Base-by-base conservation (phyloP, 1,140 invertebrate species). In the Anastrepha obliqua region DNA sequence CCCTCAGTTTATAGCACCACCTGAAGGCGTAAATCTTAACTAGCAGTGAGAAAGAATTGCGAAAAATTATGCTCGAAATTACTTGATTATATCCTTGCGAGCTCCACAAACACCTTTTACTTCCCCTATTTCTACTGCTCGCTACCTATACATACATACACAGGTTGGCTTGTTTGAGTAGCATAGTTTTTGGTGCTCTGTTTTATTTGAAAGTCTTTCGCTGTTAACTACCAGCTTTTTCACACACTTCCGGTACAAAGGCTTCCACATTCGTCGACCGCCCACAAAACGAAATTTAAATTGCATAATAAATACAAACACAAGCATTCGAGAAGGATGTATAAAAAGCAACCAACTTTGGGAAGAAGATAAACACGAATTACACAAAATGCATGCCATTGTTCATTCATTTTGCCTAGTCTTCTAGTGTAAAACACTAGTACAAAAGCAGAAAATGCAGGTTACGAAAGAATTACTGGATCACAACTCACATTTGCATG, bases 211-310 rank as follows among this genome's bases (percentile, higher is more conserved):
- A 62, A 62, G 15, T 17, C 17, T 62, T 62, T 62, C 60, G 17
- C 9, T 13, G 60, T 62, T 62, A 62, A 62, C 60, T 62, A 17
- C 60, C 60, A 62, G 60, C 60, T 62, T 62, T 62, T 62, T 62
- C 15, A 62, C 60, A 62, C 60, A n/a, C 60, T 62, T 62, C 60
- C 60, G 60, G 8, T 62, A 62, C 60, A 62, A 62, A 62, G 60
- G 60, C 60, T 13, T 62, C 15, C 15, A 62, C 60, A 62, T 62
- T 62, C 9, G 60, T 11, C 15, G 9, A 13, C 60, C 60, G 60
- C 60, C 60, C 60, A 62, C 60, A 62, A 62, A 62, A 13, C 17
- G 15, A 8, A 8, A 62, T 62, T 62, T 62, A 3, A 62, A 62
- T 13, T 62, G 60, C 15, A 62, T 17, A 62, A 62, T 62, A 62